These are phyloP conservation scores for Cetonia aurata DNA, from an alignment of 2,888 invertebrate species.

Conservation along the genomic window DNA sequence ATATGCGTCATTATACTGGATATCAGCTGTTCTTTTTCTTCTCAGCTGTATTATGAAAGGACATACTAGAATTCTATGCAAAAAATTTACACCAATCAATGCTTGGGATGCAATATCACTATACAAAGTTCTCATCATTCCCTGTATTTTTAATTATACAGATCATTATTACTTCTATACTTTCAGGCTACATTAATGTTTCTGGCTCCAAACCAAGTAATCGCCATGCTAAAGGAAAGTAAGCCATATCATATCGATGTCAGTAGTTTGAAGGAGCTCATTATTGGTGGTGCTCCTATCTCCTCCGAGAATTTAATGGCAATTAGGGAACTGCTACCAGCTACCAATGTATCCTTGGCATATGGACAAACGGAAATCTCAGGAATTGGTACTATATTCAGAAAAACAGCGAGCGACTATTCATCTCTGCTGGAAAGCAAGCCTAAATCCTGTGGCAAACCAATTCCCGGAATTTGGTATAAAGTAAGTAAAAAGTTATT, in stretches of 20 bases:
- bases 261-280: conserved; percentile 53
- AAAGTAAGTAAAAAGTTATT: conserved; percentile 20
- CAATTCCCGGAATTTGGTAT: conserved; percentile 54
- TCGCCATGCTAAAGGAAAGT: conserved; percentile 55
- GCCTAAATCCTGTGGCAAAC: conserved; percentile 52
- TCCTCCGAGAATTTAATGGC: conserved; percentile 49
- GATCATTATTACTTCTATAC: not conserved
- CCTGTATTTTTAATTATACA: not conserved
- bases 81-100: conserved; percentile 22
- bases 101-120: conserved; percentile 19
- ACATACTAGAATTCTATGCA: conserved; percentile 21
- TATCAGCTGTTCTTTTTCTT: conserved; percentile 43
- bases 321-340: conserved; percentile 11
- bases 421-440: conserved; percentile 36
- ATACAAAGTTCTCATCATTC: not conserved
- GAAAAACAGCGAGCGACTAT: not conserved
- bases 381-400: conserved; percentile 48
- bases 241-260: conserved; percentile 60
- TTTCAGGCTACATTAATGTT: conserved; percentile 55
- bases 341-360: not conserved
- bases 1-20: conserved; percentile 47
- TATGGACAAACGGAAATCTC: conserved; percentile 64
- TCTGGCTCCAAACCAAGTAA: conserved; percentile 56
- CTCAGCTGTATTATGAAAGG: conserved; percentile 37
- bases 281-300: conserved; percentile 58